phyloP scores from a whole-genome alignment of 2,888 invertebrate species.

The Ennomos fuscantarius region DNA sequence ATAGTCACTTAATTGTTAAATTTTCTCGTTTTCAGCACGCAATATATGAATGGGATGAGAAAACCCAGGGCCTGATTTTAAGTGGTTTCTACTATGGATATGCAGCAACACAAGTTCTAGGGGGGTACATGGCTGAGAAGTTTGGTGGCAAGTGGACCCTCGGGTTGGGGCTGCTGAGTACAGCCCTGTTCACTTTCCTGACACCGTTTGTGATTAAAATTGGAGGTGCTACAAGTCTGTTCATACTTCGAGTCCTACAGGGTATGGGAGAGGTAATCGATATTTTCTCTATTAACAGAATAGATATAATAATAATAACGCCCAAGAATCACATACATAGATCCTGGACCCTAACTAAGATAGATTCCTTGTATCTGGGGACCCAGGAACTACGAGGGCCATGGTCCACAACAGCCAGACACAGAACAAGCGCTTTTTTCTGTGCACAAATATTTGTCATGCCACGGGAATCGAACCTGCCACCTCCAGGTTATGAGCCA shows the following conservation, averaged over 20 bases:
- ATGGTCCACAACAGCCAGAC: too few species aligned
- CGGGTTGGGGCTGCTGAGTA: slow-evolving; percentile 92
- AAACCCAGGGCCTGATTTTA: slow-evolving; percentile 90
- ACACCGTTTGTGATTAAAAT: slow-evolving; percentile 89
- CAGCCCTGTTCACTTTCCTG: slow-evolving; percentile 92
- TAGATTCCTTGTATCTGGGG: too few species aligned
- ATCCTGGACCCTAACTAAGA: too few species aligned
- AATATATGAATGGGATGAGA: slow-evolving; percentile 88
- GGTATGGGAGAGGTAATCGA: slow-evolving; percentile 89
- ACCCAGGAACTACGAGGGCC: too few species aligned
- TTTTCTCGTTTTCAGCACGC: slow-evolving; percentile 60
- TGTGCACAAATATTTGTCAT: too few species aligned
- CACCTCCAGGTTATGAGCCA: too few species aligned
- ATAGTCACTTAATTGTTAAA: background rate
- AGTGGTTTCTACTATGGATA: slow-evolving; percentile 95
- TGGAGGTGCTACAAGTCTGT: slow-evolving; percentile 81
- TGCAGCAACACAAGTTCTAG: slow-evolving; percentile 92
- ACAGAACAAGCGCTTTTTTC: too few species aligned
- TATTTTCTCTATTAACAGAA: too few species aligned
- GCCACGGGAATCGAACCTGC: too few species aligned
- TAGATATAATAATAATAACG: too few species aligned
- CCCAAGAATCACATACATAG: too few species aligned
- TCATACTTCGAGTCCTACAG: slow-evolving; percentile 87
- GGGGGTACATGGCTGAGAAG: slow-evolving; percentile 91
- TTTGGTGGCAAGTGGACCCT: slow-evolving; percentile 95